Conservation (phyloP, 2,888 invertebrate genomes). For the Xylota sylvarum region DNA sequence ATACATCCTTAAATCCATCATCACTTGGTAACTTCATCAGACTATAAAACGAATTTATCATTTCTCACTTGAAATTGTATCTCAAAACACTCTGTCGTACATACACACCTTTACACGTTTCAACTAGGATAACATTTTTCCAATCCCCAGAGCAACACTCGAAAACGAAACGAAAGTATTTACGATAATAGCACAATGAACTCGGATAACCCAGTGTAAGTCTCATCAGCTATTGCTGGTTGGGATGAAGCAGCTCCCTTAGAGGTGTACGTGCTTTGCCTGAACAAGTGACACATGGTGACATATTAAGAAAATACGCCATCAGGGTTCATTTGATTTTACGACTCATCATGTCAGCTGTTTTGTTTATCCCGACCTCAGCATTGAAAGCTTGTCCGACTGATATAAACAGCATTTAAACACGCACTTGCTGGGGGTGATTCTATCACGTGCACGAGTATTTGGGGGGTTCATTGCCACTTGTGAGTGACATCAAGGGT, state of each 20-base stretch:
- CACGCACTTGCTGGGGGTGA: conserved; percentile 31
- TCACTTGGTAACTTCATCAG: conserved; percentile 7
- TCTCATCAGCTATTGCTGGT: conserved; percentile 1
- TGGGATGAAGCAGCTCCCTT: conserved; percentile 19
- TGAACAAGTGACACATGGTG: conserved; percentile 27
- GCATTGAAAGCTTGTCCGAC: conserved; percentile 30
- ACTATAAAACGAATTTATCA: conserved; percentile 4
- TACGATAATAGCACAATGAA: conserved; percentile 58
- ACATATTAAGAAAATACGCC: conserved; percentile 47
- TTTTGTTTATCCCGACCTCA: conserved; percentile 41
- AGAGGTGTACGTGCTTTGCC: conserved; percentile 50
- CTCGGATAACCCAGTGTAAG: conserved; percentile 52
- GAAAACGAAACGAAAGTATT: conserved; percentile 48
- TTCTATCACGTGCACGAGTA: background rate
- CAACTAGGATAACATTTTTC: background rate
- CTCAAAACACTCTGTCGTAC: conserved; percentile 15
- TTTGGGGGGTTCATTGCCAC: background rate
- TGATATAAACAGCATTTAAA: conserved; percentile 29
- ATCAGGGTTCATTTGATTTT: conserved; percentile 50
- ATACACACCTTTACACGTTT: conserved; percentile 19
- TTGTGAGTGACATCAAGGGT: background rate
- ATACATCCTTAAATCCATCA: background rate
- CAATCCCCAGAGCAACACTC: conserved; percentile 29
- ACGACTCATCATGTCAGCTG: conserved; percentile 49
- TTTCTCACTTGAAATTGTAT: conserved; percentile 22